Percentiles rank a stretch among this genome's conserved stretches.
phyloP scores from a whole-genome alignment of 2,888 invertebrate genomes.

The Laothoe populi region DNA sequence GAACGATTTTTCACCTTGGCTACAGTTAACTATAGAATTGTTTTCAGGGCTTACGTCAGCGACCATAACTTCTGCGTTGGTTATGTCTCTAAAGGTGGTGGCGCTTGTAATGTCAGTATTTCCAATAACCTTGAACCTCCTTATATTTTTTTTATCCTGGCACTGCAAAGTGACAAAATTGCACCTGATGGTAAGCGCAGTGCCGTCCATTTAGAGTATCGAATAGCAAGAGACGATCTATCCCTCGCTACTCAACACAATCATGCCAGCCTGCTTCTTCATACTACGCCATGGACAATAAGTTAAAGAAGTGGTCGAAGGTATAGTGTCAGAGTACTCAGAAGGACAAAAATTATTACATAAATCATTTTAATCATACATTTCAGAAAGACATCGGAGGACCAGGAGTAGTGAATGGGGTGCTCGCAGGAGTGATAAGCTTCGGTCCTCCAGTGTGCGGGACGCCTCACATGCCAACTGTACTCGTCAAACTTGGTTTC shows the following conservation, averaged over 20 bases:
- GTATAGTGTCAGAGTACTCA: too few relatives aligned
- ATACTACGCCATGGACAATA: too few relatives aligned
- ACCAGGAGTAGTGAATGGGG: conserved; percentile 46
- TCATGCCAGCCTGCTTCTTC: too few relatives aligned
- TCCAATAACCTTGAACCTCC: too few relatives aligned
- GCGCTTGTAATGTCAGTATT: conserved; percentile 56
- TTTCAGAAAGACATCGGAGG: conserved; percentile 53
- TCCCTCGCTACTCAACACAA: too few relatives aligned
- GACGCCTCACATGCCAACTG: conserved; percentile 50
- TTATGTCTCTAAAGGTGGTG: conserved; percentile 41
- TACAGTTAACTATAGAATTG: background rate
- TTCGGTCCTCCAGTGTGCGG: conserved; percentile 56
- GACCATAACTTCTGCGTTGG: conserved; percentile 55
- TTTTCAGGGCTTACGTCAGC: conserved; percentile 50
- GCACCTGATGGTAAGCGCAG: too few relatives aligned
- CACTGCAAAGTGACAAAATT: too few relatives aligned
- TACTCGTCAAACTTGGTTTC: conserved; percentile 53
- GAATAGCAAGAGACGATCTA: too few relatives aligned
- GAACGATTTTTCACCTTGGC: background rate
- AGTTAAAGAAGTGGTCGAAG: too few relatives aligned
- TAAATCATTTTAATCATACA: background rate
- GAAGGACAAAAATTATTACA: too few relatives aligned
- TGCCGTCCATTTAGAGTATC: too few relatives aligned
- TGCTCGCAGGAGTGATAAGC: conserved; percentile 53
- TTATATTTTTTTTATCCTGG: too few relatives aligned